Conservation (phyloP, 1,140 invertebrate genomes). For the Aphelenchoides avenae region DNA sequence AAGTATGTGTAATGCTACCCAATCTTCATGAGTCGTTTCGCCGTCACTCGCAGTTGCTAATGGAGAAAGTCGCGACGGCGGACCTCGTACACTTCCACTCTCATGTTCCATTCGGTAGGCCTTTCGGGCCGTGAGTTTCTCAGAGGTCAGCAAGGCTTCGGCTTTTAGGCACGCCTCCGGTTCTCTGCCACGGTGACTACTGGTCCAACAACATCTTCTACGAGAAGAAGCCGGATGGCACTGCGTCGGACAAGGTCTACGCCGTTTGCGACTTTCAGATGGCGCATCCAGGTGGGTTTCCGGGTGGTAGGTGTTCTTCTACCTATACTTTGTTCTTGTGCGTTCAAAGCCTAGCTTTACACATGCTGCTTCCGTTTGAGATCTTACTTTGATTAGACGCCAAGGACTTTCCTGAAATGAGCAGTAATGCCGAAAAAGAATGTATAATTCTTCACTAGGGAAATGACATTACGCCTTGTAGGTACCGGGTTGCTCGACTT, state of each 20-base stretch:
- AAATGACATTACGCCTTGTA: too few relatives aligned
- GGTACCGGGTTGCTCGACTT: too few relatives aligned
- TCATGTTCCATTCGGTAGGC: constrained; percentile 1
- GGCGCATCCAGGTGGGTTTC: too few relatives aligned
- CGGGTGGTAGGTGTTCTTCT: too few relatives aligned
- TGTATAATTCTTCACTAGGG: too few relatives aligned
- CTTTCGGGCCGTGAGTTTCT: too few relatives aligned
- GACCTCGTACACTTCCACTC: constrained; percentile 1
- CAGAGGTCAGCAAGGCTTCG: neutral
- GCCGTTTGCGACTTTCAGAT: neutral
- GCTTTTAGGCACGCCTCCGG: constrained; percentile 12
- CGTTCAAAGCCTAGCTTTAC: too few relatives aligned
- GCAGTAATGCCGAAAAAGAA: too few relatives aligned
- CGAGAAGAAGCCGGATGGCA: constrained; percentile 10
- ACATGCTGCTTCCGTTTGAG: too few relatives aligned
- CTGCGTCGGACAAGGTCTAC: neutral
- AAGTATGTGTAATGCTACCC: constrained; percentile 4
- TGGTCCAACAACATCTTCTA: constrained; percentile 16
- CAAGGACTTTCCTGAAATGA: too few relatives aligned
- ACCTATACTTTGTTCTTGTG: too few relatives aligned
- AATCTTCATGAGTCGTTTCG: constrained; percentile 6
- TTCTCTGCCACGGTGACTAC: constrained; percentile 13
- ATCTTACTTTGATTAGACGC: too few relatives aligned
- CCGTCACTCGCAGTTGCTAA: neutral
- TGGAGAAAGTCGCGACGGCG: neutral